Conservation (phyloP, 2,888 invertebrate species). For the Diarsia dahlii region DNA sequence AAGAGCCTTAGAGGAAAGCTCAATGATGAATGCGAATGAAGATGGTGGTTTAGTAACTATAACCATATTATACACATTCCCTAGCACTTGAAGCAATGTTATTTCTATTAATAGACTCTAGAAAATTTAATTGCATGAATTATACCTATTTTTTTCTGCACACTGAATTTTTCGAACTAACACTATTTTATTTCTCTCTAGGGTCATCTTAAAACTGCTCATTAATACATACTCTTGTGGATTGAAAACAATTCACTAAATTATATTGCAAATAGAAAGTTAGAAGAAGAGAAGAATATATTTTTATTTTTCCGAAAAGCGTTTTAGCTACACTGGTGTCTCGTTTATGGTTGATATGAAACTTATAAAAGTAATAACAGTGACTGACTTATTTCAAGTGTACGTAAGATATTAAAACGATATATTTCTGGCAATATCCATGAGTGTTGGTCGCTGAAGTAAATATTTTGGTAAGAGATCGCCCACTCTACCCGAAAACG, state of each 20-base stretch:
- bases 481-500: background rate
- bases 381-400: slow-evolving; percentile 26
- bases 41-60: background rate
- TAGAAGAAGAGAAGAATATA: too few species aligned
- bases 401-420: slow-evolving; percentile 48
- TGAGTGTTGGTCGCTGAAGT: slow-evolving; percentile 25
- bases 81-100: background rate
- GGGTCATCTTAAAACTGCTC: slow-evolving; percentile 2
- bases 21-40: background rate
- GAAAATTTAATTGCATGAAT: background rate
- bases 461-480: slow-evolving; percentile 41
- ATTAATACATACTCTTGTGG: slow-evolving; percentile 6
- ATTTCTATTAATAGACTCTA: background rate
- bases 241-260: slow-evolving; percentile 12
- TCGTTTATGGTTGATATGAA: slow-evolving; percentile 38
- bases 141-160: too few species aligned
- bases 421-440: slow-evolving; percentile 50
- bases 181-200: background rate
- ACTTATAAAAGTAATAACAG: slow-evolving; percentile 35
- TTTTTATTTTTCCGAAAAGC: slow-evolving; percentile 8
- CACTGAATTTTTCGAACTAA: background rate
- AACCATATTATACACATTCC: background rate
- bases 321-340: slow-evolving; percentile 11
- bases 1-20: background rate
- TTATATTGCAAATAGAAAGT: background rate